Evolutionary conservation across 1,140 invertebrate species (phyloP), one percentile per base, ranked within the genome.

Genomic region (Pararge aegeria): DNA sequence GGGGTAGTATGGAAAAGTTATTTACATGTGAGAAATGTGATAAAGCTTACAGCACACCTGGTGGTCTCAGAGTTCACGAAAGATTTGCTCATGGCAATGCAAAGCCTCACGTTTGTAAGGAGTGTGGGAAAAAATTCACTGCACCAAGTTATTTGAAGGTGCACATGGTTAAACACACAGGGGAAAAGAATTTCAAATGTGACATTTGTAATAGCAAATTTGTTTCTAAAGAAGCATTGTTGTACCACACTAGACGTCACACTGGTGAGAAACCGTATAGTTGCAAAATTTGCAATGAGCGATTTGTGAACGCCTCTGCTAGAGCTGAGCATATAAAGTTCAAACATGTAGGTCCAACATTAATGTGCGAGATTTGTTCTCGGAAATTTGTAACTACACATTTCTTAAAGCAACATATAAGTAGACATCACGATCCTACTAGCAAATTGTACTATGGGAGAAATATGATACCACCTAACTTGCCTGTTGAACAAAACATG

Each of bases 251-350:
- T n/a, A 70, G 86, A 44, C 73, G 82, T 21, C 91, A 91, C 51
- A 90, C 87, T 5, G 88, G 90, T 3, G 91, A 92, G 70, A 87
- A 87, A 51, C 90, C 90, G 0, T 92, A 90, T 50, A 78, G 64
- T 49, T 86, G 84, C 52, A 79, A 78, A 44, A 51, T 73, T 16
- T 88, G 84, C 55, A 68, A 75, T 65, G 80, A 87, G 50, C 80
- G 60, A 65, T 89, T 89, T 73, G 81, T 89, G 0, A 87, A 87
- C 64, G 78, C 86, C 2, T 89, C 86, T 1, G 73, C 80, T 1
- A 75, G 86, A 55, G 82, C 82, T 5, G 86, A 89, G 30, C 83
- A 89, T 66, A 79, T 83, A 0, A 87, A 85, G 24, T 87, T 78
- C 34, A 89, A 83, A 53, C 86, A 89, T 65, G 63, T 82, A 0